Evolutionary conservation across 2,888 invertebrate species (phyloP).

Genomic region (Drosophila glabriapex): DNA sequence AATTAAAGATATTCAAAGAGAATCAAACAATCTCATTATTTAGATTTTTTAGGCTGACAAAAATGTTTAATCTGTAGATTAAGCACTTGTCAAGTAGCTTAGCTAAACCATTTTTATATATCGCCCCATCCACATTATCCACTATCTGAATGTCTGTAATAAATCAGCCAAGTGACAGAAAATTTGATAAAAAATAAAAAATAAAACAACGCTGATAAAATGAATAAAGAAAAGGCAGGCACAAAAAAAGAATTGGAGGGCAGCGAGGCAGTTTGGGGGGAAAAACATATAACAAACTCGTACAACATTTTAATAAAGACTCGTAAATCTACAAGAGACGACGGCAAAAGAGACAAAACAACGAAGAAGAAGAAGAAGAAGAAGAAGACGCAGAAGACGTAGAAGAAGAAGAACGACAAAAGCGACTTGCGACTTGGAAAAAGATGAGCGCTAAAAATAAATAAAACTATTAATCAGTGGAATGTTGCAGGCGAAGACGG

Average conservation of each 20-base stretch:
- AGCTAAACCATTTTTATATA: slow-evolving; percentile 7
- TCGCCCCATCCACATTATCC: neutral
- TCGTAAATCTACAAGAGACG: slow-evolving; percentile 67
- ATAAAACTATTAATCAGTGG: slow-evolving; percentile 82
- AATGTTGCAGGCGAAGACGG: slow-evolving; percentile 61
- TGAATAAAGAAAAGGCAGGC: slow-evolving; percentile 27
- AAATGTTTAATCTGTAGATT: slow-evolving; percentile 16
- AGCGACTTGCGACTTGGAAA: slow-evolving; percentile 60
- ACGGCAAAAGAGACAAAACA: slow-evolving; percentile 47
- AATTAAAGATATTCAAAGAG: neutral
- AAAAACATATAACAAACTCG: slow-evolving; percentile 50
- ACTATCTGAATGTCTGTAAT: slow-evolving; percentile 37
- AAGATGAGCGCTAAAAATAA: slow-evolving; percentile 83
- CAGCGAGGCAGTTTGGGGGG: slow-evolving; percentile 2
- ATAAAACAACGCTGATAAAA: slow-evolving; percentile 66
- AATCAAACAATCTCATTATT: neutral
- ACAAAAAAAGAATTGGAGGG: slow-evolving; percentile 18
- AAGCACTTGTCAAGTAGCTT: slow-evolving; percentile 23
- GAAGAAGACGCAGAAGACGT: neutral
- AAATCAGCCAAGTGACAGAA: slow-evolving; percentile 74
- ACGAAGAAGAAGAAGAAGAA: slow-evolving; percentile 4
- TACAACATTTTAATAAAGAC: slow-evolving; percentile 81
- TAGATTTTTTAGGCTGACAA: neutral
- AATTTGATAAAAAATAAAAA: slow-evolving; percentile 71
- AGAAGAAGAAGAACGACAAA: slow-evolving; percentile 47